Base-by-base conservation (phyloP, 2,797 vertebrate species). In the Buphagus erythrorhynchus region DNA sequence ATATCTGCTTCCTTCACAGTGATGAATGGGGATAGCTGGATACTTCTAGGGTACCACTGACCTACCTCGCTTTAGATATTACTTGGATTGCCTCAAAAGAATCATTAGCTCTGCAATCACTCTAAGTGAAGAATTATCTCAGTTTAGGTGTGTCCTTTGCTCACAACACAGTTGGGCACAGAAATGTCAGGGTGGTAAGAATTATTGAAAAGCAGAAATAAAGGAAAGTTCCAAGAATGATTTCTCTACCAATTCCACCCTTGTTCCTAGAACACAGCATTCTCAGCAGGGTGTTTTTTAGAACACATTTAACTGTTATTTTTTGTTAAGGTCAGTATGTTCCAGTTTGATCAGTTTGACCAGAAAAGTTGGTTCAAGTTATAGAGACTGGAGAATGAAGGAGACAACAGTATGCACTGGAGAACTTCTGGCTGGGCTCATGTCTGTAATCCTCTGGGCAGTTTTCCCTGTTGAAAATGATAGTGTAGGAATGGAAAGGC, bases 121-220 rank as follows among this genome's bases (percentile, higher is more conserved):
- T 69, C 14, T 38, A 38, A n/a, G 5, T 12, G 19, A 21, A 69
- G 35, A 67, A 73, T 62, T 61, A 51, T 19, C 51, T 76, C 46
- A 22, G 33, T 58, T 92, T 85, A 73, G 29, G 2, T 48, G 33
- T 24, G 45, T n/a, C 35, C 51, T 35, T 49, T 75, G 17, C 52
- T 46, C 4, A 0, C 38, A 40, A 13, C 7, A 18, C 6, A n/a
- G 43, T 2, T 6, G 1, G 28, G 45, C n/a, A 46, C 35, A 68
- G 82, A 89, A 84, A 42, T 29, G 40, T n/a, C 43, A 55, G 21
- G 22, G 12, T 1, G 0, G 11, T 72, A 29, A 76, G 15, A 0
- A 0, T 43, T 83, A 52, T 1, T 61, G 52, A 65, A 83, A 87
- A 85, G 63, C 35, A 92, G 49, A 52, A 86, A 31, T 58, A 81